A percentile compares a stretch with the other conserved stretches of the same genome.
These are phyloP conservation scores for Zaprionus davidi DNA, from an alignment of 1,140 invertebrate species.

Conservation along the genomic window DNA sequence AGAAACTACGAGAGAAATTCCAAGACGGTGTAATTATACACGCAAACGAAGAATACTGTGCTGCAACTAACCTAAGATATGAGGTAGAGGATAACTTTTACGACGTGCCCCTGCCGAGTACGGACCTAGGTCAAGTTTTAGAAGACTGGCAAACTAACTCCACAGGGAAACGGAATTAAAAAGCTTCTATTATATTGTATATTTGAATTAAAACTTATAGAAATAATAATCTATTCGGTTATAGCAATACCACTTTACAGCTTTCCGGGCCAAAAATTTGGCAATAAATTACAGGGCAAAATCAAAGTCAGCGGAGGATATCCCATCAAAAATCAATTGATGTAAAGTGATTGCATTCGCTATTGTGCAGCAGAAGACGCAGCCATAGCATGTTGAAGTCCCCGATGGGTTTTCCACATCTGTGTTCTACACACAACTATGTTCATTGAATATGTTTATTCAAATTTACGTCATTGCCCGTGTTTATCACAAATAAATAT, in stretches of 20 bases:
- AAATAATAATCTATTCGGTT: neutral
- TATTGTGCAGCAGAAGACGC: neutral
- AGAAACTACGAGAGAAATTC: slow-evolving; percentile 41
- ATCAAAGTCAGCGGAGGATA: slow-evolving; percentile 18
- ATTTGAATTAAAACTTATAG: neutral
- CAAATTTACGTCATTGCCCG: slow-evolving; percentile 76
- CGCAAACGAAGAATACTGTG: neutral
- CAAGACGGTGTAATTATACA: slow-evolving; percentile 17
- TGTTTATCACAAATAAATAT: slow-evolving; percentile 72
- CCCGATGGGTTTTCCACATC: slow-evolving; percentile 46
- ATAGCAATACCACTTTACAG: neutral
- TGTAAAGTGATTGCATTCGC: slow-evolving; percentile 55
- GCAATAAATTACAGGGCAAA: slow-evolving; percentile 53
- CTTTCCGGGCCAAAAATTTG: neutral
- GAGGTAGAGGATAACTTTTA: slow-evolving; percentile 1
- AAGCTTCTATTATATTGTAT: neutral
- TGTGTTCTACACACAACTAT: neutral
- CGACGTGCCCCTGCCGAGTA: neutral
- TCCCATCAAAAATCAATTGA: slow-evolving; percentile 67
- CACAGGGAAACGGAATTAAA: neutral
- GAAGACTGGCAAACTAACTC: neutral
- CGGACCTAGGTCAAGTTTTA: neutral
- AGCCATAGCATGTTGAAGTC: slow-evolving; percentile 27
- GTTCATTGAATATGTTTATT: slow-evolving; percentile 77
- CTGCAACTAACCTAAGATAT: neutral